Evolutionary conservation across 2,113 vertebrate genomes (phyloP).

Genomic region (Ictalurus punctatus): DNA sequence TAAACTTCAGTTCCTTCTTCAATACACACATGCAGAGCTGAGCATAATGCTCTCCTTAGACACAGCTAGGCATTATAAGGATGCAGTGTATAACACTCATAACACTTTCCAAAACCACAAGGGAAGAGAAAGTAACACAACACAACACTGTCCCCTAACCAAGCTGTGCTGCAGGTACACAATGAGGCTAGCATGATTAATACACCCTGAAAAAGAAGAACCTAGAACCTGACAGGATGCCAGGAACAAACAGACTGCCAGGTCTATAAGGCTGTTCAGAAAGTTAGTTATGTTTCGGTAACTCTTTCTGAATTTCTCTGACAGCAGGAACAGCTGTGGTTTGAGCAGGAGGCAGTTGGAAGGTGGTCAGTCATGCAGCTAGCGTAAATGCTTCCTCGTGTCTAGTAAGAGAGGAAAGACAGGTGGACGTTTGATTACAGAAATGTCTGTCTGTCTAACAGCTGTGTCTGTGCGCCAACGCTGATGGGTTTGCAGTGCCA

Average conservation of each 20-base stretch:
- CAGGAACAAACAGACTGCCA: neutral
- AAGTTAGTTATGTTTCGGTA: conserved; percentile 15
- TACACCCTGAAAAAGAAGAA: conserved; percentile 25
- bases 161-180: conserved; percentile 27
- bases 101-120: neutral
- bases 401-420: conserved; percentile 6
- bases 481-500: neutral
- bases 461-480: neutral
- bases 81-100: neutral
- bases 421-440: conserved; percentile 27
- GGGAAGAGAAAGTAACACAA: neutral
- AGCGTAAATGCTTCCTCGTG: neutral
- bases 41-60: neutral
- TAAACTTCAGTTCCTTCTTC: neutral
- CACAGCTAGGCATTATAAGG: neutral
- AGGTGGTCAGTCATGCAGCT: neutral
- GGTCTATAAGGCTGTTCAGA: neutral
- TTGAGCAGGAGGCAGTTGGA: neutral
- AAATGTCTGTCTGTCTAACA: neutral
- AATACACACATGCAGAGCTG: neutral
- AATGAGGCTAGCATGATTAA: conserved; percentile 53
- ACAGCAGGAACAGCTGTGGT: conserved; percentile 9
- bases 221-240: neutral
- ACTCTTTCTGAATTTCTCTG: neutral
- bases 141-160: neutral